These are phyloP conservation scores for Itoplectis maculator DNA, from an alignment of 2,888 invertebrate species.

Conservation along the genomic window DNA sequence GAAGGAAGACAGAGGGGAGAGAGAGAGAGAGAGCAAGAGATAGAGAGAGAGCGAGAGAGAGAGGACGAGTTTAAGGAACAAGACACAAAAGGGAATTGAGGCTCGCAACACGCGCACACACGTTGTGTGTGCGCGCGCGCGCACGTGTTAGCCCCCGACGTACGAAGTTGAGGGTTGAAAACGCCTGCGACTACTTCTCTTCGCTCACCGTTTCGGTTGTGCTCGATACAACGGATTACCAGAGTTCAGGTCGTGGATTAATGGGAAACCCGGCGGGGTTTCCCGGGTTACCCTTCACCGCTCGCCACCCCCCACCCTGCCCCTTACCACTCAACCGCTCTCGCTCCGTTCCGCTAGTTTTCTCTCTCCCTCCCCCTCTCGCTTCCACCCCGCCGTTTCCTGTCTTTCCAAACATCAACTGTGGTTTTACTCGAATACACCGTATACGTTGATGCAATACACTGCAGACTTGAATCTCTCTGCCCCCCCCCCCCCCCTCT, in stretches of 20 bases:
- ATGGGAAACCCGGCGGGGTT: constrained; percentile 67
- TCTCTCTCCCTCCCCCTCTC: constrained; percentile 46
- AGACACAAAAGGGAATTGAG: neutral
- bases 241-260: constrained; percentile 72
- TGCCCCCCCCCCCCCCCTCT: too few relatives aligned
- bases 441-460: constrained; percentile 27
- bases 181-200: constrained; percentile 54
- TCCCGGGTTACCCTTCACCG: constrained; percentile 54
- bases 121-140: neutral
- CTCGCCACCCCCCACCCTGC: constrained; percentile 37
- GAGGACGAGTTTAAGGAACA: constrained; percentile 30
- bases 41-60: too few relatives aligned
- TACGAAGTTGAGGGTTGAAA: constrained; percentile 57
- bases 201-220: constrained; percentile 56
- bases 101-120: constrained; percentile 29
- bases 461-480: constrained; percentile 17
- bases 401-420: constrained; percentile 37
- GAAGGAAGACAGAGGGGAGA: too few relatives aligned
- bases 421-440: constrained; percentile 43
- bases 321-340: too few relatives aligned
- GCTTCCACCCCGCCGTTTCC: too few relatives aligned
- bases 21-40: too few relatives aligned
- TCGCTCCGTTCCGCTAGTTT: constrained; percentile 19
- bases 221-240: constrained; percentile 71
- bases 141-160: too few relatives aligned